phyloP scores from a whole-genome alignment of 2,113 vertebrate species.

The Chloropsis cyanopogon region DNA sequence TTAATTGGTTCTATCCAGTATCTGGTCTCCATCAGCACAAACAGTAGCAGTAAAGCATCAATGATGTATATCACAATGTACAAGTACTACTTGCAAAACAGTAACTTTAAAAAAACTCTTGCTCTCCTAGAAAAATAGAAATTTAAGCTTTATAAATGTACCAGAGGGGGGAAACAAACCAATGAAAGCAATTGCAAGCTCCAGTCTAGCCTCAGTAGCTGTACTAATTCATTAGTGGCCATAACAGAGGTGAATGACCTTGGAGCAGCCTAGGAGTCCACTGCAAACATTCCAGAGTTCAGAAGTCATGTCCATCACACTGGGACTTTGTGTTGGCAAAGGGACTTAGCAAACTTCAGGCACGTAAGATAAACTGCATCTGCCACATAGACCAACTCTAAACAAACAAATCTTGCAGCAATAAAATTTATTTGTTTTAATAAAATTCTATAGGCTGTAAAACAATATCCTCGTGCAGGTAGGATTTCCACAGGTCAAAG shows the following conservation, averaged over 20 bases:
- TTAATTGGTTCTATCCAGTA: neutral
- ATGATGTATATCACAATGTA: neutral
- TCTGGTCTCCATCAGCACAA: neutral
- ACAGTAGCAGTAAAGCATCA: neutral
- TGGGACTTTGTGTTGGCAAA: neutral
- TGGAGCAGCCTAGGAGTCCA: neutral
- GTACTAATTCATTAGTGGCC: constrained; percentile 20
- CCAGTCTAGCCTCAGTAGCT: neutral
- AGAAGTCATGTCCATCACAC: neutral
- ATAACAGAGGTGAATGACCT: constrained; percentile 40
- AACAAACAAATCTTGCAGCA: constrained; percentile 1
- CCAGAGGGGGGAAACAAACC: neutral
- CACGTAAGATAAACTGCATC: constrained; percentile 17
- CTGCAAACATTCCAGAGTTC: constrained; percentile 22
- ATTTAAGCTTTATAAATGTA: neutral
- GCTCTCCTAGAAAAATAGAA: neutral
- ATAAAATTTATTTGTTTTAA: constrained; percentile 57
- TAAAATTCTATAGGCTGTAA: constrained; percentile 43
- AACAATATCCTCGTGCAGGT: constrained; percentile 42
- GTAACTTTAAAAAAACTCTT: neutral
- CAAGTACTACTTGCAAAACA: neutral
- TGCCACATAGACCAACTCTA: constrained; percentile 12
- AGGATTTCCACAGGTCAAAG: constrained; percentile 50
- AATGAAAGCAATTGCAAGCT: neutral
- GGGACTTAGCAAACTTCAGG: neutral